phyloP scores from a whole-genome alignment of 2,113 vertebrate genomes.

The Xenopus tropicalis region UCB_Xtro_10.0 CM004446.2:125159001-125159500 shows the following conservation, averaged over 20 bases:
- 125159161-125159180: no score
- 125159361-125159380: conserved; percentile 62
- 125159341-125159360: conserved; percentile 75
- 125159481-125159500: conserved; percentile 71
- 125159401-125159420: conserved; percentile 68
- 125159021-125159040: no score
- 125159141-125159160: no score
- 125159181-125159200: not conserved
- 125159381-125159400: conserved; percentile 47
- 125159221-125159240: not conserved
- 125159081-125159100: no score
- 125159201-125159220: not conserved
- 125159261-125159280: not conserved
- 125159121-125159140: no score
- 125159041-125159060: no score
- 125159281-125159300: not conserved
- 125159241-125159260: not conserved
- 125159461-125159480: conserved; percentile 89
- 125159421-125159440: conserved; percentile 76
- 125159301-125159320: conserved; percentile 14
- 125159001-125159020: no score
- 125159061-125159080: no score
- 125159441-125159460: conserved; percentile 78
- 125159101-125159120: no score
- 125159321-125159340: conserved; percentile 60